phyloP scores from a whole-genome alignment of 64 coral and sea anemone genomes.

The Acropora yongei region DNA sequence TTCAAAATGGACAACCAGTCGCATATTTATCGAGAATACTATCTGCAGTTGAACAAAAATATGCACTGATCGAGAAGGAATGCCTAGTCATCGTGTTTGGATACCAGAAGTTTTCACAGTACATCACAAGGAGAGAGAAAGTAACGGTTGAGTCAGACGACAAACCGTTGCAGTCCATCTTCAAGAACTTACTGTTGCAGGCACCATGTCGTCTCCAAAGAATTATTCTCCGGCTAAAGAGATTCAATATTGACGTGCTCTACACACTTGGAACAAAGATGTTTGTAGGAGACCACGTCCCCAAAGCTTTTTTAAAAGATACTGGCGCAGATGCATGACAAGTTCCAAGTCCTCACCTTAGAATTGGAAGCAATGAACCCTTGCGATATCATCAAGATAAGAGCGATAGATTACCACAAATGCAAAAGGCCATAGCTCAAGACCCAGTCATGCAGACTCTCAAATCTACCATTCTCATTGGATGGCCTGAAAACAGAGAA shows the following conservation, averaged over 20 bases:
- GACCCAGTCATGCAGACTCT: no score
- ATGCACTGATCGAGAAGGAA: not conserved
- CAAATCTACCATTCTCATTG: slow-evolving; percentile 45
- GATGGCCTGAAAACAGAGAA: slow-evolving; percentile 34
- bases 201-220: no score
- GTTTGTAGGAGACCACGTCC: slow-evolving; percentile 64
- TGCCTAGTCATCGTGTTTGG: not conserved
- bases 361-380: slow-evolving; percentile 15
- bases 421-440: slow-evolving; percentile 57
- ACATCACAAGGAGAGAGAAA: not conserved
- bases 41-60: not conserved
- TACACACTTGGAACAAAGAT: slow-evolving; percentile 49
- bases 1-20: not conserved
- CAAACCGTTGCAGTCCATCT: not conserved
- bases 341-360: slow-evolving; percentile 27
- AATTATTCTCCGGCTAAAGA: slow-evolving; percentile 38
- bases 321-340: not conserved
- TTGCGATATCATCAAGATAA: slow-evolving; percentile 1
- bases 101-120: not conserved
- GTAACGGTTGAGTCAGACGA: not conserved
- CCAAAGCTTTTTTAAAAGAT: slow-evolving; percentile 36
- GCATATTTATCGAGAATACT: not conserved
- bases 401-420: slow-evolving; percentile 23
- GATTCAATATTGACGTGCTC: slow-evolving; percentile 15
- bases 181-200: no score